Percentiles rank a stretch among this genome's conserved stretches.
Conservation (phyloP, 2,113 vertebrate species). For the Hemibates koningsi region DNA sequence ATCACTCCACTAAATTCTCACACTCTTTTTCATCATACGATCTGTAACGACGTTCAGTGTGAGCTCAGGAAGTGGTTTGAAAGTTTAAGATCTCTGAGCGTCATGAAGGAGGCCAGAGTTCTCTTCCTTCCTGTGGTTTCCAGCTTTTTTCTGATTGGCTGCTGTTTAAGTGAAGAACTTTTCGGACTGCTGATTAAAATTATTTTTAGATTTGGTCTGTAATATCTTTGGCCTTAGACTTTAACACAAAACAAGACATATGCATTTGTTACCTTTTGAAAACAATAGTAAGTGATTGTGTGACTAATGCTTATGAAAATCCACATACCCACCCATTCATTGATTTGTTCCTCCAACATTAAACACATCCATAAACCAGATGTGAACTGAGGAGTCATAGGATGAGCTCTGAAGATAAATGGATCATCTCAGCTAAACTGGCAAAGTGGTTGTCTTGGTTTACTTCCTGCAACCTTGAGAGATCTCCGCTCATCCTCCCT, state of each 20-base stretch:
- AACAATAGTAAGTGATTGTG: neutral
- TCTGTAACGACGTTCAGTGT: rapidly evolving
- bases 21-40: rapidly evolving
- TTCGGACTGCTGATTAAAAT: neutral
- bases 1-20: neutral
- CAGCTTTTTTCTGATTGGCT: neutral
- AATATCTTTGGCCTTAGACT: neutral
- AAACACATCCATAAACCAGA: neutral
- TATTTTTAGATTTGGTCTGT: neutral
- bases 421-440: too few species aligned
- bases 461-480: rapidly evolving
- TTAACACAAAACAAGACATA: neutral
- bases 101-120: neutral
- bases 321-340: neutral
- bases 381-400: too few species aligned
- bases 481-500: too few species aligned
- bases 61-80: neutral
- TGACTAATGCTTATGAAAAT: neutral
- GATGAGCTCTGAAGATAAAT: neutral
- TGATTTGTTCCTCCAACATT: neutral
- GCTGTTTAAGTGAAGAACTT: too few species aligned
- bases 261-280: neutral
- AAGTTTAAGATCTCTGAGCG: neutral
- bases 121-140: neutral
- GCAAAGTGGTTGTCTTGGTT: too few species aligned